Evolutionary conservation across 2,888 invertebrate genomes (phyloP).

Genomic region (Ichneumoninae sp.): DNA sequence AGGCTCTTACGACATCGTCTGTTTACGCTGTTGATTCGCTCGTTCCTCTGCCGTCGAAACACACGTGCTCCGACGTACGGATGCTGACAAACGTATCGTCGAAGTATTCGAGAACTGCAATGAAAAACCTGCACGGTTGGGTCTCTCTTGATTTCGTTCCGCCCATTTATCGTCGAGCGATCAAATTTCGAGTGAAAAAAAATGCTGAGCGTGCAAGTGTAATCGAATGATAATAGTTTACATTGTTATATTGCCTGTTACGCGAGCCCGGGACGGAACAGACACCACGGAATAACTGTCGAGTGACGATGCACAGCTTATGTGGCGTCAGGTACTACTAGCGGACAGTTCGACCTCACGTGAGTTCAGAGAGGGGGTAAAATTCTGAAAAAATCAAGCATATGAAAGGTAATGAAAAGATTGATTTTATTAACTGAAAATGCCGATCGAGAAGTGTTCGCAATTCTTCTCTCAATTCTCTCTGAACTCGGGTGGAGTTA

Average conservation of each 20-base stretch:
- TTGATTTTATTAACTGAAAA: too few species aligned
- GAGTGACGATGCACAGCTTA: not conserved
- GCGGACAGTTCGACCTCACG: too few species aligned
- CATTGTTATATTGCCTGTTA: constrained; percentile 2
- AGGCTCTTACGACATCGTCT: constrained; percentile 40
- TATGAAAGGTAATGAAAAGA: too few species aligned
- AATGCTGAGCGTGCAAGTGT: not conserved
- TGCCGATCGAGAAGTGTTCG: too few species aligned
- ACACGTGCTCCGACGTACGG: constrained; percentile 4
- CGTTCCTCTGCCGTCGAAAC: constrained; percentile 14
- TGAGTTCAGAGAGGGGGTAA: too few species aligned
- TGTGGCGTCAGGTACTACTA: too few species aligned
- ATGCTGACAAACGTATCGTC: not conserved
- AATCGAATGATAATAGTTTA: not conserved
- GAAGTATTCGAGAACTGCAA: not conserved
- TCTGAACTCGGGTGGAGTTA: too few species aligned
- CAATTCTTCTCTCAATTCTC: too few species aligned
- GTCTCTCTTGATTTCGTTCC: constrained; percentile 8
- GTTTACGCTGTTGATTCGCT: constrained; percentile 26
- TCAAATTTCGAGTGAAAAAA: not conserved
- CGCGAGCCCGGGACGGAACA: not conserved
- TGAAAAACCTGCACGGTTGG: not conserved
- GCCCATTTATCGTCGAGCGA: constrained; percentile 8
- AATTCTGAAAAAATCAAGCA: too few species aligned
- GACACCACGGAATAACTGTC: not conserved